Evolutionary conservation across 1,140 invertebrate genomes (phyloP).

Genomic region (Portunus trituberculatus): DNA sequence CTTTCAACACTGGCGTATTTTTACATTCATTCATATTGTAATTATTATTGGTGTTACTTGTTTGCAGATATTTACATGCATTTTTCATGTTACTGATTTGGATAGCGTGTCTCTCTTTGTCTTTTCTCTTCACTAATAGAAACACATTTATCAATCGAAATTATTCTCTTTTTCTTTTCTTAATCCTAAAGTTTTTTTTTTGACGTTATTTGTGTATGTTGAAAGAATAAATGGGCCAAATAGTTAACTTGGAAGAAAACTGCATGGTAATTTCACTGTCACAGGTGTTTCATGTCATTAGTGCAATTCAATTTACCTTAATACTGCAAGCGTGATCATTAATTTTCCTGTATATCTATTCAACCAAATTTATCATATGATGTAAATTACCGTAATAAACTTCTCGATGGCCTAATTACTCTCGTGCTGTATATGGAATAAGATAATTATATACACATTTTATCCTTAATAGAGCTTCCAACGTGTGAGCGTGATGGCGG

Average conservation of each 20-base stretch:
- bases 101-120: too few relatives aligned
- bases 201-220: too few relatives aligned
- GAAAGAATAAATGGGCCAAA: neutral
- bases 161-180: too few relatives aligned
- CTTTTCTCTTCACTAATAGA: too few relatives aligned
- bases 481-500: neutral
- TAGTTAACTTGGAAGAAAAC: neutral
- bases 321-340: neutral
- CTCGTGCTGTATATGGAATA: neutral
- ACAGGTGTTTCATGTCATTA: neutral
- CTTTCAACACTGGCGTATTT: neutral
- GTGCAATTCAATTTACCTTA: neutral
- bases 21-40: neutral
- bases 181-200: too few relatives aligned
- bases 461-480: constrained; percentile 22
- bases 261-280: neutral
- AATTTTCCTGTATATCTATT: neutral
- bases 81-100: too few relatives aligned
- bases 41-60: too few relatives aligned
- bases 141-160: too few relatives aligned
- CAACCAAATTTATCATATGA: constrained; percentile 13
- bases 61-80: too few relatives aligned
- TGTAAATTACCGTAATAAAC: neutral
- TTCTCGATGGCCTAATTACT: neutral
- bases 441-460: constrained; percentile 16